phyloP scores from a whole-genome alignment of 2,888 invertebrate genomes.

The Cistogaster globosa region DNA sequence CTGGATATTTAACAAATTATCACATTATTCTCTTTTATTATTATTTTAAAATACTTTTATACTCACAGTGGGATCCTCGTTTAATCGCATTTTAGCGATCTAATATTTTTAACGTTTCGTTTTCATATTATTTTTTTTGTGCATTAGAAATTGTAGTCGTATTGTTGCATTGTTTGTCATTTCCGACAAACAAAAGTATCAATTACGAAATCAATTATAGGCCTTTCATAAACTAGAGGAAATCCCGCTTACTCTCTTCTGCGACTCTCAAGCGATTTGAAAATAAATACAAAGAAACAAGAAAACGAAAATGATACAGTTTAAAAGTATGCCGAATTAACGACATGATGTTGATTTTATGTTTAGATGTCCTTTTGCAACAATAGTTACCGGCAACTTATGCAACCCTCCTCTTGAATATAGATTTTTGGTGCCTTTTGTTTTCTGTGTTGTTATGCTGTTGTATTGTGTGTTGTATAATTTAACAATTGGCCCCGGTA shows the following conservation, averaged over 20 bases:
- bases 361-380: slow-evolving; percentile 65
- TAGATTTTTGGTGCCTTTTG: slow-evolving; percentile 42
- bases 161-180: slow-evolving; percentile 46
- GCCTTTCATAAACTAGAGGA: slow-evolving; percentile 55
- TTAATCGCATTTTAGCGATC: slow-evolving; percentile 62
- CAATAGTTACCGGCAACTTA: slow-evolving; percentile 63
- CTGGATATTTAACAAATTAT: slow-evolving; percentile 75
- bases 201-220: slow-evolving; percentile 75
- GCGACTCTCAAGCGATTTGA: not conserved
- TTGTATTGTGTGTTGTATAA: slow-evolving; percentile 40
- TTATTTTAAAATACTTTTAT: slow-evolving; percentile 28
- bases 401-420: slow-evolving; percentile 59
- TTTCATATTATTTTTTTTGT: slow-evolving; percentile 16
- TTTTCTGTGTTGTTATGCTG: slow-evolving; percentile 15
- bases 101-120: slow-evolving; percentile 42
- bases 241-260: slow-evolving; percentile 33
- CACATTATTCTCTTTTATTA: slow-evolving; percentile 76
- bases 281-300: not conserved
- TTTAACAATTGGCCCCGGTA: slow-evolving; percentile 66
- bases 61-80: slow-evolving; percentile 48
- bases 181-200: slow-evolving; percentile 73
- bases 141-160: slow-evolving; percentile 34
- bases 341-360: slow-evolving; percentile 55
- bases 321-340: slow-evolving; percentile 64
- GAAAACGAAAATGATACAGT: slow-evolving; percentile 60